Evolutionary conservation across 2,888 invertebrate genomes (phyloP).

Genomic region (Drosophila anomelani): DNA sequence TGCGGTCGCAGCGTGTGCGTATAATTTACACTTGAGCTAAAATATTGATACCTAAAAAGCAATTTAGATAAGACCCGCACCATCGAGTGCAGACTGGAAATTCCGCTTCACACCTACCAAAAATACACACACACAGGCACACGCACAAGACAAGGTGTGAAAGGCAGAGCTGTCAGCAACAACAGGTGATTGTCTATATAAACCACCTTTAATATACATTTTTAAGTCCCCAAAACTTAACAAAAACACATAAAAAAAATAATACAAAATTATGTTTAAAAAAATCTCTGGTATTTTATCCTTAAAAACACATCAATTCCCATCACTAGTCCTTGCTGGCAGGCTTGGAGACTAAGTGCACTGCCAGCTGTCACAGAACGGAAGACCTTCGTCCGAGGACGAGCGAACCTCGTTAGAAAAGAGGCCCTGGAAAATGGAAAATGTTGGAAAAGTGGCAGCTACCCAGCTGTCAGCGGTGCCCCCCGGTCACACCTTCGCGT

Average conservation of each 20-base stretch:
- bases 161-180: constrained; percentile 37
- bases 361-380: constrained; percentile 39
- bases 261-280: neutral
- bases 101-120: constrained; percentile 80
- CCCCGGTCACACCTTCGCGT: constrained; percentile 44
- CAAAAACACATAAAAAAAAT: neutral
- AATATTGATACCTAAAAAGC: constrained; percentile 84
- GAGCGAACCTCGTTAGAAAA: constrained; percentile 63
- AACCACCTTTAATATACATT: neutral
- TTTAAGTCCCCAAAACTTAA: neutral
- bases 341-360: constrained; percentile 48
- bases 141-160: constrained; percentile 59
- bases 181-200: constrained; percentile 6
- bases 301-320: neutral
- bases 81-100: constrained; percentile 67
- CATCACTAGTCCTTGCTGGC: constrained; percentile 19
- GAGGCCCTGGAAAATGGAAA: constrained; percentile 7
- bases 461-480: constrained; percentile 73
- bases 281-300: neutral
- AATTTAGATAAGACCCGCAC: constrained; percentile 80
- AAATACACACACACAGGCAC: constrained; percentile 15
- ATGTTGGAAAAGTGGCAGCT: constrained; percentile 56
- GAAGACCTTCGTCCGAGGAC: constrained; percentile 40
- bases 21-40: constrained; percentile 83
- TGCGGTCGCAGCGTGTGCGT: constrained; percentile 53